Conservation (phyloP, 2,888 invertebrate genomes). For the Eupithecia dodoneata region DNA sequence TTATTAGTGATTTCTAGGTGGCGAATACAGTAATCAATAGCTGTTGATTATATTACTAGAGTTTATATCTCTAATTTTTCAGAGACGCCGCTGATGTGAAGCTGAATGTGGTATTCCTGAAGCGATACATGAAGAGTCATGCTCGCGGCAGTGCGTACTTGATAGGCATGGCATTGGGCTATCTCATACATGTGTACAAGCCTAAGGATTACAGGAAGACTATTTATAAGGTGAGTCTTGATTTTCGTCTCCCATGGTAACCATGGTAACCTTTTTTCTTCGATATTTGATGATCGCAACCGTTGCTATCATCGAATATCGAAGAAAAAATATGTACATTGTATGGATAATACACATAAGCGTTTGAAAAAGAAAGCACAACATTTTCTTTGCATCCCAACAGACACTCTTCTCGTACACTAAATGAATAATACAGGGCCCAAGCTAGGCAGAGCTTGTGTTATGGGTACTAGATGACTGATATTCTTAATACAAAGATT, state of each 20-base stretch:
- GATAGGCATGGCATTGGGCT: slow-evolving; percentile 51
- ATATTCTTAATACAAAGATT: no score
- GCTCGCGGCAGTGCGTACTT: slow-evolving; percentile 50
- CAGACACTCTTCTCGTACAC: no score
- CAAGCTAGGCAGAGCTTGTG: no score
- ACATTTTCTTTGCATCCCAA: no score
- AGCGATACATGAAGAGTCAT: slow-evolving; percentile 45
- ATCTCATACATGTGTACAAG: slow-evolving; percentile 48
- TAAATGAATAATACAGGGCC: no score
- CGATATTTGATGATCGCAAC: no score
- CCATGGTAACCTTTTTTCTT: no score
- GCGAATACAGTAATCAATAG: not conserved
- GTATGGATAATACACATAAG: no score
- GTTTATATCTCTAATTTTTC: slow-evolving; percentile 13
- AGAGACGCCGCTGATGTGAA: slow-evolving; percentile 25
- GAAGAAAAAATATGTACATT: no score
- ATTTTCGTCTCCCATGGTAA: not conserved
- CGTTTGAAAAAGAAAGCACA: no score
- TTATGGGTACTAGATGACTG: no score
- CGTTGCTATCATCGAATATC: no score
- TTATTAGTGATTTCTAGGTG: not conserved
- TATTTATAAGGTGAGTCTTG: slow-evolving; percentile 48
- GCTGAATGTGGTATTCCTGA: slow-evolving; percentile 21
- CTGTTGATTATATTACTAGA: not conserved
- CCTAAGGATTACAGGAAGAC: slow-evolving; percentile 48